phyloP scores from a whole-genome alignment of 1,140 invertebrate species.

The Drosophila parvula region DNA sequence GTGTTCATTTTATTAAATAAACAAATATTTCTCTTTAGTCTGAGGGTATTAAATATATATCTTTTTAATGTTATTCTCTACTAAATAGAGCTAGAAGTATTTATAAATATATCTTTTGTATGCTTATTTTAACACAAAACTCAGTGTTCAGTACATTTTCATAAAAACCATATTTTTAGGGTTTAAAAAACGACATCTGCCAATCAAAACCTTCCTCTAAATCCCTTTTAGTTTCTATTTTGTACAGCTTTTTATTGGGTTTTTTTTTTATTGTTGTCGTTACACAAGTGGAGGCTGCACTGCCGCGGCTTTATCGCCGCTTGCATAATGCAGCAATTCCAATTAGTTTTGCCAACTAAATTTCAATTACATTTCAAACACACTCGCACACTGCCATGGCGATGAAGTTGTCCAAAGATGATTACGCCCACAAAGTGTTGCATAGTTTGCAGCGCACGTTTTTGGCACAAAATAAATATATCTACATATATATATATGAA shows the following conservation, averaged over 20 bases:
- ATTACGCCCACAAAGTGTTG: conserved; percentile 55
- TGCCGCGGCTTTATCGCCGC: conserved; percentile 33
- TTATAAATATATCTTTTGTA: neutral
- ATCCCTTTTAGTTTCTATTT: neutral
- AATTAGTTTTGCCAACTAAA: conserved; percentile 74
- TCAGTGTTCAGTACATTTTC: neutral
- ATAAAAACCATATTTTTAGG: too few species aligned
- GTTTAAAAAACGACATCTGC: too few species aligned
- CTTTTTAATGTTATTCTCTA: too few species aligned
- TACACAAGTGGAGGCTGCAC: neutral
- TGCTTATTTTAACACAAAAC: neutral
- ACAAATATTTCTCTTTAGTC: neutral
- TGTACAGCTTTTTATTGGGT: neutral
- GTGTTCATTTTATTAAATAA: neutral
- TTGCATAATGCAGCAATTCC: conserved; percentile 77
- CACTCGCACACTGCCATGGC: conserved; percentile 21
- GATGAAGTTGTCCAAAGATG: conserved; percentile 47
- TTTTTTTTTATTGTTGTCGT: neutral
- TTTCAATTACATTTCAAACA: conserved; percentile 75
- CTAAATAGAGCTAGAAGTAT: too few species aligned
- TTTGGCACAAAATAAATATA: conserved; percentile 5
- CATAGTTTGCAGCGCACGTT: conserved; percentile 44
- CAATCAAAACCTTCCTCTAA: neutral
- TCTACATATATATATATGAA: conserved; percentile 1
- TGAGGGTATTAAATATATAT: too few species aligned